Conservation (phyloP, 2,888 invertebrate species). For the Perizoma affinitatum region DNA sequence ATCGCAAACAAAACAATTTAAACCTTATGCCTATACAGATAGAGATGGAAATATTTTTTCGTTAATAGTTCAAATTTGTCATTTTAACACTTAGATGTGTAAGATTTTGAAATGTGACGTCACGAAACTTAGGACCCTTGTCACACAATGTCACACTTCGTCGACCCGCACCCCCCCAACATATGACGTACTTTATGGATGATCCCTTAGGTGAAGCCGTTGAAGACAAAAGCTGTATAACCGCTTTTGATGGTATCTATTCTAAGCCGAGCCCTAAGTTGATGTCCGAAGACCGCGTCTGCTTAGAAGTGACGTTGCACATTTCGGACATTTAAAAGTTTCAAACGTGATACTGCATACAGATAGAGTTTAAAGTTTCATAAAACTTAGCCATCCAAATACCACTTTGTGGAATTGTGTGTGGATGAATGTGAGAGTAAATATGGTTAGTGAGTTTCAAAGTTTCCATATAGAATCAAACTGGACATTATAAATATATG, state of each 20-base stretch:
- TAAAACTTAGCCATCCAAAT: slow-evolving; percentile 29
- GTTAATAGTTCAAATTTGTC: too few species aligned
- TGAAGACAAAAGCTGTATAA: slow-evolving; percentile 7
- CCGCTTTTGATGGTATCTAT: slow-evolving; percentile 46
- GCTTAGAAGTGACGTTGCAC: slow-evolving; percentile 69
- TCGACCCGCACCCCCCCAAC: too few species aligned
- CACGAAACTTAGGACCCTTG: too few species aligned
- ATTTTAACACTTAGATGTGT: too few species aligned
- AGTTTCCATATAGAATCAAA: slow-evolving; percentile 41
- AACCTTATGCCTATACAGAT: too few species aligned
- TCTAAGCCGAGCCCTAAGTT: slow-evolving; percentile 45
- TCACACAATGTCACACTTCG: too few species aligned
- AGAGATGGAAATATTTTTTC: too few species aligned
- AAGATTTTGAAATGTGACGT: too few species aligned
- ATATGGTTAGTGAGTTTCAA: slow-evolving; percentile 37
- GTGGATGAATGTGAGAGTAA: slow-evolving; percentile 39
- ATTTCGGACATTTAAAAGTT: slow-evolving; percentile 49
- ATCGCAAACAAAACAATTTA: too few species aligned
- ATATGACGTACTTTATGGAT: too few species aligned
- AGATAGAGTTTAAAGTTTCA: slow-evolving; percentile 39
- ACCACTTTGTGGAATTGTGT: slow-evolving; percentile 32
- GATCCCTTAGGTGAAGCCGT: not conserved
- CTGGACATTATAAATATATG: slow-evolving; percentile 41
- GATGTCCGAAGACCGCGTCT: slow-evolving; percentile 58
- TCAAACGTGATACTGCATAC: slow-evolving; percentile 44